Evolutionary conservation across 2,888 invertebrate species (phyloP).

Genomic region (Sericinus montela): DNA sequence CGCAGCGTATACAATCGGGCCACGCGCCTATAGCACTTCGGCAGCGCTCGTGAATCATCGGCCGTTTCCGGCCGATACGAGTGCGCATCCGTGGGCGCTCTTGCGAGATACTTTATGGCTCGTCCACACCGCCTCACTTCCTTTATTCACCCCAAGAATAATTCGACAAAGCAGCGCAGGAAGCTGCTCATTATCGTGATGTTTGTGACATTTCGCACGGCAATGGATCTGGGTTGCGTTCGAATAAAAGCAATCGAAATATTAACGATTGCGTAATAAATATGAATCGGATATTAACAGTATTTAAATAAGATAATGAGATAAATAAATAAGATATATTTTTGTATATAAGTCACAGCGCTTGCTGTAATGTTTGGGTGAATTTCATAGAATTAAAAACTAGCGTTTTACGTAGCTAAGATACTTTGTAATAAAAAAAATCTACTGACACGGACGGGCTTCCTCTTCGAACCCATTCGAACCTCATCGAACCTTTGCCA

Average conservation of each 20-base stretch:
- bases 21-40: slow-evolving; percentile 22
- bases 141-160: slow-evolving; percentile 20
- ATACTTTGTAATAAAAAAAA: no score
- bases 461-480: no score
- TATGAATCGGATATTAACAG: no score
- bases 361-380: no score
- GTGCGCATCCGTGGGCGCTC: slow-evolving; percentile 10
- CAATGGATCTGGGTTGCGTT: background rate
- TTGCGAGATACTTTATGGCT: slow-evolving; percentile 15
- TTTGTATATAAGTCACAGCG: no score
- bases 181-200: slow-evolving; percentile 4
- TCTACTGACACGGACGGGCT: no score
- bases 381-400: no score
- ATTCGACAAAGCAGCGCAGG: slow-evolving; percentile 6
- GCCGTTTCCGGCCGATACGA: slow-evolving; percentile 22
- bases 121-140: slow-evolving; percentile 13
- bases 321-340: no score
- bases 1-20: slow-evolving; percentile 30
- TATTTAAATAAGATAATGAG: no score
- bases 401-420: no score
- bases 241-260: background rate
- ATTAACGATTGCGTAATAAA: no score
- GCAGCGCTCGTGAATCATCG: slow-evolving; percentile 30
- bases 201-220: background rate
- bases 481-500: no score